Base-by-base conservation (phyloP, 1,140 invertebrate genomes). In the Aricia agestis region DNA sequence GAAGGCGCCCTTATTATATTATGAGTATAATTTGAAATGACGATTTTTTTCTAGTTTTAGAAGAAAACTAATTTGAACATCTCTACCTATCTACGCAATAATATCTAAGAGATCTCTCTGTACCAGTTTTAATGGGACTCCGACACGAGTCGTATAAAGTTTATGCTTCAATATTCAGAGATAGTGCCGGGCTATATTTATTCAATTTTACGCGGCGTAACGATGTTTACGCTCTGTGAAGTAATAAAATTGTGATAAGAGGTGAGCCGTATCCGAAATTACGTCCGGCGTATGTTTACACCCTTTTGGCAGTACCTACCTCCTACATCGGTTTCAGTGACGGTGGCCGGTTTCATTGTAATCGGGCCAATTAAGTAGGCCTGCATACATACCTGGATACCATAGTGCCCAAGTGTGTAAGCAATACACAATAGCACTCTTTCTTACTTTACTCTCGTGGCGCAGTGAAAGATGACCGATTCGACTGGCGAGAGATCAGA, bases 151-250 rank as follows among this genome's bases (percentile, higher is more conserved):
- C 45, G 45, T 52, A 52, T 52, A 52, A 52, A 52, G 11, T 52
- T 52, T 52, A 52, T 52, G 45, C 13, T 52, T 15, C 45, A 52
- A 52, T 52, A 52, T 52, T 52, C 45, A 15, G 11, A 10, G 45
- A 52, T 52, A 52, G 45, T 52, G 13, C 1, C 10, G 45, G 11
- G 45, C 45, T 52, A 52, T 52, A 52, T 52, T 52, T 52, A 52
- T 52, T 52, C 45, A 52, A 52, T 52, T 52, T 52, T 52, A 52
- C 45, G 45, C 45, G 11, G 45, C 45, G 45, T 52, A 52, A 52
- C 45, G 45, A 52, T 52, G 45, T 52, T 52, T 52, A 52, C 45
- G 45, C 45, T 52, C 45, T 52, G 45, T 52, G 45, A 52, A 52
- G 45, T 15, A 15, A 15, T 52, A 52, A 52, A 52, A 52, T 52